phyloP scores from a whole-genome alignment of 2,113 vertebrate genomes.

The Eclectus roratus region DNA sequence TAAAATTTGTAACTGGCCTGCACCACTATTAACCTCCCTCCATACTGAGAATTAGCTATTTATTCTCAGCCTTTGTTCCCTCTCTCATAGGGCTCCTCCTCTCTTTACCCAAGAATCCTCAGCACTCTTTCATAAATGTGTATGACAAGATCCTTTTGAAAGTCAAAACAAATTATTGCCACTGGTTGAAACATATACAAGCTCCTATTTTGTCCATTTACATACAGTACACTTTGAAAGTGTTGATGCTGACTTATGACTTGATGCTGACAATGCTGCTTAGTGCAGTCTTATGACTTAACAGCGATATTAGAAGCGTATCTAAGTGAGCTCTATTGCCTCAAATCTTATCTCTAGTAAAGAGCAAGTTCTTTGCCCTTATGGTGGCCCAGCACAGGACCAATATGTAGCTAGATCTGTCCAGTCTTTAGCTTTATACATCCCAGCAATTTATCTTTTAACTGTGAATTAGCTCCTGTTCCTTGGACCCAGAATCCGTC shows the following conservation, averaged over 20 bases:
- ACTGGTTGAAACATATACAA: not conserved
- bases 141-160: conserved; percentile 28
- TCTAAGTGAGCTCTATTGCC: not conserved
- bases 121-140: not conserved
- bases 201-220: not conserved
- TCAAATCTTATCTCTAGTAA: not conserved
- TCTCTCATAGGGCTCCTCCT: conserved; percentile 13
- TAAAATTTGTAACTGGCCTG: conserved; percentile 28
- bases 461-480: not conserved
- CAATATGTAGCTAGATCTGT: not conserved
- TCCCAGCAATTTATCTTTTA: not conserved
- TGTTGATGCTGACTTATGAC: not conserved
- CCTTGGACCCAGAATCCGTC: not conserved
- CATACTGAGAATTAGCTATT: conserved; percentile 46
- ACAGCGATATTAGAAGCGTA: not conserved
- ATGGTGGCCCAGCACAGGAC: not conserved
- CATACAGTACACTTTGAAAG: not conserved
- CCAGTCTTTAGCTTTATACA: not conserved
- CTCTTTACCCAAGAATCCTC: conserved; percentile 13
- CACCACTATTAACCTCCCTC: conserved; percentile 48
- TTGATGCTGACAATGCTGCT: not conserved
- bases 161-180: conserved; percentile 26
- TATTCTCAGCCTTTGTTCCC: conserved; percentile 46
- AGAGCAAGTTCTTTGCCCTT: not conserved
- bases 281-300: not conserved